Conservation (phyloP, 2,113 vertebrate species). For the Hirundichthys speculiger region DNA sequence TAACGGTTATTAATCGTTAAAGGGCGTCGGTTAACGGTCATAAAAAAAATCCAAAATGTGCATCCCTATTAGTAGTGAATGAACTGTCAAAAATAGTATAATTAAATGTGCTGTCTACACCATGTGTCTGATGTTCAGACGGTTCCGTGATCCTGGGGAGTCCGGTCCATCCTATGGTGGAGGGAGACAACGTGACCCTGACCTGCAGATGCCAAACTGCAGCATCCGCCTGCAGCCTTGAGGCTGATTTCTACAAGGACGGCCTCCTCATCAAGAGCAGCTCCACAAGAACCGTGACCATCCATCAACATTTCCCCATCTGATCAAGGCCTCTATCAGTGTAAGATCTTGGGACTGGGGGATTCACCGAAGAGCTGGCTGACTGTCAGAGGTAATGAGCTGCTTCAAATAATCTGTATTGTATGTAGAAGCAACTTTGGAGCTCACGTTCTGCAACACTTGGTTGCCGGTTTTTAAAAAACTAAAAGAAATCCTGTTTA, state of each 20-base stretch:
- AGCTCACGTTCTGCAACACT: too few species aligned
- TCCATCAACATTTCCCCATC: background rate
- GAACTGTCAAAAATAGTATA: background rate
- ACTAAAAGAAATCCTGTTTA: too few species aligned
- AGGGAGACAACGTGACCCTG: constrained; percentile 15
- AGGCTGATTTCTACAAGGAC: constrained; percentile 35
- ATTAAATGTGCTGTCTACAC: background rate
- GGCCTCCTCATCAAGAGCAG: background rate
- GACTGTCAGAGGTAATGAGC: constrained; percentile 3
- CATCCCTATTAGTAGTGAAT: too few species aligned
- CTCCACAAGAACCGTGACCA: background rate
- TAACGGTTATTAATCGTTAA: too few species aligned
- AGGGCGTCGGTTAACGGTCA: too few species aligned
- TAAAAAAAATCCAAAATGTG: too few species aligned
- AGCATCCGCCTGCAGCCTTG: fast-evolving
- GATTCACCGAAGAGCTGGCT: background rate
- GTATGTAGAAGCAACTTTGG: too few species aligned
- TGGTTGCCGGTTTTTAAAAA: too few species aligned
- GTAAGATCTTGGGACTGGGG: background rate
- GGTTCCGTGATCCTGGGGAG: constrained; percentile 12
- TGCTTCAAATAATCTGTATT: too few species aligned
- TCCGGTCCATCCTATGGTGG: constrained; percentile 6
- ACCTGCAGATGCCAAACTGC: background rate
- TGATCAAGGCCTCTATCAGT: constrained; percentile 2
- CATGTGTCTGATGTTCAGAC: background rate